Base-by-base conservation (phyloP, 2,888 invertebrate genomes). In the Scelioninae gen. 2 region DNA sequence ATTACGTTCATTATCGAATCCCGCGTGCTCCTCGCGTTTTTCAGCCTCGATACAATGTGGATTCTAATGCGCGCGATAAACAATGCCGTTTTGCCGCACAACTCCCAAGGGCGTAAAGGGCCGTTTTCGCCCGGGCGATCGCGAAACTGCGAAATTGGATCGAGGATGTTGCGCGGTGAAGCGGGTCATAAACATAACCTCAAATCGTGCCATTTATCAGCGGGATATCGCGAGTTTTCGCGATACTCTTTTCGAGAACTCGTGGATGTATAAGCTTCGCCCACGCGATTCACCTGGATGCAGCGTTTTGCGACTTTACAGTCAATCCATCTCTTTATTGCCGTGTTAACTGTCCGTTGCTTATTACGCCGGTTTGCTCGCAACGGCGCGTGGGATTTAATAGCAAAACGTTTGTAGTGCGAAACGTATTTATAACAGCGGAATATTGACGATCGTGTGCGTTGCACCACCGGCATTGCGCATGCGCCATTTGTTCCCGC, bases 311-410 rank as follows among this genome's bases (percentile, higher is more conserved):
- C 64, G 64, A 55, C 69, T 74, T 74, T 74, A 65, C 53, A 65
- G 53, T 65, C 74, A 67, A 67, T 71, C 67, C 74, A 48, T 76
- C 58, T 72, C 64, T 61, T 72, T 61, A 57, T 61, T 67, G 57
- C 64, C 28, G 65, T 70, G 70, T 74, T 74, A 73, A 73, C 60
- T 69, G 67, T 64, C 73, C 53, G 65, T 61, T 39, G 73, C 67
- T 67, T 73, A 73, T 73, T 73, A 73, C 61, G 61, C 43, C 37
- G 58, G 25, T 53, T 64, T 46, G 69, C 69, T 53, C 50, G 46
- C 22, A 25, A 35, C 19, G 58, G 41, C 35, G 74, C 70, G 74
- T 74, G 65, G 74, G 74, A 57, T 67, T 67, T 61, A 58, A 74
- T 70, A 61, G 61, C 57, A 64, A 69, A 73, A 64, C 60, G 69